These are phyloP conservation scores for Saccopteryx leptura DNA, from an alignment of 2,113 vertebrate species.

Conservation along the genomic window DNA sequence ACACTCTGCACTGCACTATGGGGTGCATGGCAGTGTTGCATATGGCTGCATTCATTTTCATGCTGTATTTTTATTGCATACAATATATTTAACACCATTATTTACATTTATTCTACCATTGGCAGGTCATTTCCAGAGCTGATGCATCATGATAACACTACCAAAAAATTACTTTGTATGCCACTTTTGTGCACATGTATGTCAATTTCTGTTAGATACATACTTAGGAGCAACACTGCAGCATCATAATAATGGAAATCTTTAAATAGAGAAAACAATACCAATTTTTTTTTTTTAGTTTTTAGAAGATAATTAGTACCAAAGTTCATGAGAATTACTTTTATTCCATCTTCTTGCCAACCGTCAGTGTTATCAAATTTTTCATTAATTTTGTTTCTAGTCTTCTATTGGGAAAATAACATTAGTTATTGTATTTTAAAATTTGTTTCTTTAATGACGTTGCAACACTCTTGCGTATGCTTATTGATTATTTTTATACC, in stretches of 20 bases:
- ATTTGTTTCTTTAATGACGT: neutral
- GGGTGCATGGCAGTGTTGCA: neutral
- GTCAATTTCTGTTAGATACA: neutral
- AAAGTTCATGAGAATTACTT: neutral
- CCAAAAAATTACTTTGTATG: neutral
- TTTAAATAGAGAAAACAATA: neutral
- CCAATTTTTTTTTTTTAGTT: neutral
- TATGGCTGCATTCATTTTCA: neutral
- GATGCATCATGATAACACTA: neutral
- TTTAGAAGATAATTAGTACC: neutral
- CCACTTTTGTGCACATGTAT: neutral
- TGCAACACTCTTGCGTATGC: neutral
- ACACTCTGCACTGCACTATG: neutral
- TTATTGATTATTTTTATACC: neutral
- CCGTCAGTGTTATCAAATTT: neutral
- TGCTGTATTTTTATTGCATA: no score
- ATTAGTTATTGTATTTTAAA: neutral
- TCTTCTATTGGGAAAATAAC: neutral
- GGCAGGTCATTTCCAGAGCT: neutral
- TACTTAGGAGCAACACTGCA: neutral
- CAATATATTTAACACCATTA: neutral
- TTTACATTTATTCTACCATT: neutral
- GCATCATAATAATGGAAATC: neutral
- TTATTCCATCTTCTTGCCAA: neutral
- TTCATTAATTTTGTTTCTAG: neutral